phyloP scores from a whole-genome alignment of 2,797 vertebrate species.

The Melopsittacus undulatus region DNA sequence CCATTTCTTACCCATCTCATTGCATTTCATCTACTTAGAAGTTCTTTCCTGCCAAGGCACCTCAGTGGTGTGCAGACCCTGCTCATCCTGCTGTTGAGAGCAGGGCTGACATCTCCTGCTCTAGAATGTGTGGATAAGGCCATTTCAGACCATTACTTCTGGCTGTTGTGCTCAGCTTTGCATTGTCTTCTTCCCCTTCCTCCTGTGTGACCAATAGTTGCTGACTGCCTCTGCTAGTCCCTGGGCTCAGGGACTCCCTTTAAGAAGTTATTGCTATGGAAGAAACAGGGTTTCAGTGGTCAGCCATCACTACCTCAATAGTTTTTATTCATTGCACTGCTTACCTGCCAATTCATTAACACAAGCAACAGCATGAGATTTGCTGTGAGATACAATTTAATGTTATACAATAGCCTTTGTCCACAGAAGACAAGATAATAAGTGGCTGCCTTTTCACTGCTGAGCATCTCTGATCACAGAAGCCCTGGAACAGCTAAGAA shows the following conservation, averaged over 20 bases:
- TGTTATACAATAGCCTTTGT: neutral
- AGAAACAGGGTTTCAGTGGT: neutral
- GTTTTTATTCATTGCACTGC: neutral
- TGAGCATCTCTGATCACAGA: neutral
- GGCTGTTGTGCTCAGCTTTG: neutral
- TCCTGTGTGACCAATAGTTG: neutral
- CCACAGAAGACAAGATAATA: neutral
- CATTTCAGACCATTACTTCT: neutral
- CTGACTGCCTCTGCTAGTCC: neutral
- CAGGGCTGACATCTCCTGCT: neutral
- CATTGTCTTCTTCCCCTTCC: neutral
- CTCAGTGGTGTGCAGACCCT: too few species aligned
- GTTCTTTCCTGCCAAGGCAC: neutral
- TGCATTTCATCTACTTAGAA: neutral
- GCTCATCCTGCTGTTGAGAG: neutral
- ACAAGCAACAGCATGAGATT: neutral
- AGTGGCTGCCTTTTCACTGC: neutral
- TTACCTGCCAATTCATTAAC: neutral
- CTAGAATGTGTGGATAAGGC: neutral
- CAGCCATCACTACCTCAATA: neutral
- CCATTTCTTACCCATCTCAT: neutral
- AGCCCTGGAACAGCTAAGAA: neutral
- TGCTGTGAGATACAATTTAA: neutral
- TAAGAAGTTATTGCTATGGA: neutral
- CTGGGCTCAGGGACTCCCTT: too few species aligned